A percentile compares a stretch with the other conserved stretches of the same genome.
Conservation (phyloP, 2,797 vertebrate genomes). For the Leontocebus nigricollis region DNA sequence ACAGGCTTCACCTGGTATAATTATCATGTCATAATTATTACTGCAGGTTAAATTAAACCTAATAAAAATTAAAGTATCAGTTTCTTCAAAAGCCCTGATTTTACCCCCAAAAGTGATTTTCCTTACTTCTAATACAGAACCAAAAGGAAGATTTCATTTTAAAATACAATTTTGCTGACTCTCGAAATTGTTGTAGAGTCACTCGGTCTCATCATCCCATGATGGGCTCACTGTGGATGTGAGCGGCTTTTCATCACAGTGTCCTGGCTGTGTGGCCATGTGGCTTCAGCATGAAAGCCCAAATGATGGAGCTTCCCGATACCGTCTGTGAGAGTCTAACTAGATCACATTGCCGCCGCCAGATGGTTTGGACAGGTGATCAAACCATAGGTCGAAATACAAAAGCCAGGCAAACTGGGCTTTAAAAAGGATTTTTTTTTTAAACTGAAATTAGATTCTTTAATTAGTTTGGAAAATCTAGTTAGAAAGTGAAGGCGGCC, state of each 20-base stretch:
- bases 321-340: not conserved
- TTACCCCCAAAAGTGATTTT: not conserved
- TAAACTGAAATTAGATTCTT: not conserved
- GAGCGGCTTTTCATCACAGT: not conserved
- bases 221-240: accelerated
- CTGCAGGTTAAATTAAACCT: not conserved
- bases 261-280: too few relatives aligned
- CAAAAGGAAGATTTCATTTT: not conserved
- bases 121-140: not conserved
- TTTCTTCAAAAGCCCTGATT: not conserved
- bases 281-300: not conserved
- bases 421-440: not conserved
- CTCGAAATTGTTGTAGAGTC: not conserved
- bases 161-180: not conserved
- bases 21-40: not conserved
- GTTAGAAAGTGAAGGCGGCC: not conserved
- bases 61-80: not conserved
- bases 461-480: not conserved
- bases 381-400: not conserved
- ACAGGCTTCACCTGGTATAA: not conserved
- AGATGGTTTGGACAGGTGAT: conserved; percentile 31
- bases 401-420: not conserved
- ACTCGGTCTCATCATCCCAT: not conserved
- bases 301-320: not conserved
- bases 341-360: not conserved